Base-by-base conservation (phyloP, 2,113 vertebrate species). In the Saccopteryx leptura region DNA sequence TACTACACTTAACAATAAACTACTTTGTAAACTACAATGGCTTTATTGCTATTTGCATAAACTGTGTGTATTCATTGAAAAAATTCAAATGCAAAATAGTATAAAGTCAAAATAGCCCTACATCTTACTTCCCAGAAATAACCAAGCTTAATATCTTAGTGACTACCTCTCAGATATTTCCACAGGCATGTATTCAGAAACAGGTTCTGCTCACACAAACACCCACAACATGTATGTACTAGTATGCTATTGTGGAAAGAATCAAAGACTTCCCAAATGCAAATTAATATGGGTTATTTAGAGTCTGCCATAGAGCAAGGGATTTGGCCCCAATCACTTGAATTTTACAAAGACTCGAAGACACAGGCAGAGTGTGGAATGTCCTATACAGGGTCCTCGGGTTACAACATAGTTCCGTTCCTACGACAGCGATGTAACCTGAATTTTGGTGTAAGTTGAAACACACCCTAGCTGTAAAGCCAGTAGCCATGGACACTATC, bases 71-170 rank as follows among this genome's bases (percentile, higher is more conserved):
- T 19, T 88, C 54, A 52, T 14, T 90, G 52, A 50, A 63, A 82
- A 93, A 24, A 83, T 24, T 21, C 46, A 72, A 90, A 93, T 76
- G 58, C 15, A n/a, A 84, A 93, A 87, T 71, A 33, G 7, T 83
- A 26, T 50, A 5, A 83, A 90, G 15, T 54, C 39, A 91, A 88
- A 93, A 58, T 7, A 63, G 3, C 56, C 52, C n/a, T 12, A 5
- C 1, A 11, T 46, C 23, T 68, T 48, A 81, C 26, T 11, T 88
- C 15, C 39, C 33, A 28, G 46, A 63, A 31, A 76, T 52, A 60
- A 46, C 9, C 21, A 93, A 71, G 2, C 24, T 78, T 33, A 78
- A 10, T 24, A 21, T 48, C 63, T 72, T 52, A 13, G 63, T 54
- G 58, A 54, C n/a, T 13, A 50, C 3, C 4, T 19, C 39, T 50